Conservation (phyloP, 2,797 vertebrate genomes). For the Peromyscus nudipes region DNA sequence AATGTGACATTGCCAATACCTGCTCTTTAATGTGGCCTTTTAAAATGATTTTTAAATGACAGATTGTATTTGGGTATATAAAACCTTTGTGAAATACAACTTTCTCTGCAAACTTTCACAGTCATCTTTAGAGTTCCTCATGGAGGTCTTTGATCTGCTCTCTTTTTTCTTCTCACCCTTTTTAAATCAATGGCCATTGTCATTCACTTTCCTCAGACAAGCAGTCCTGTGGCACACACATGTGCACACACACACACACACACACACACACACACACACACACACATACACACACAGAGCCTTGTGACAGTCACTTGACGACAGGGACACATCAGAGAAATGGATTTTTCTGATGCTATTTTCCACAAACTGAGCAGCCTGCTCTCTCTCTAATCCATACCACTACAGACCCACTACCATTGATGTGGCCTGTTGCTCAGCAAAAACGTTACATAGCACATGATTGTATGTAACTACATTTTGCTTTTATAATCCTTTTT, state of each 20-base stretch:
- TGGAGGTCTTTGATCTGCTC: not conserved
- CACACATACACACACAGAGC: not conserved
- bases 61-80: not conserved
- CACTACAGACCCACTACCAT: not conserved
- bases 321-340: not conserved
- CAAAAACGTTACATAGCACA: not conserved
- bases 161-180: not conserved
- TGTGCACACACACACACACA: not conserved
- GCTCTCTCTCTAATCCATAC: not conserved
- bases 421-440: not conserved
- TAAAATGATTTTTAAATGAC: conserved; percentile 5
- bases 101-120: conserved; percentile 55
- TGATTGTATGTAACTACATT: not conserved
- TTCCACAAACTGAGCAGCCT: not conserved
- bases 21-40: not conserved
- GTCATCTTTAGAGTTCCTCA: conserved; percentile 10
- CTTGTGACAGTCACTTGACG: not conserved
- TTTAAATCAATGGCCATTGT: conserved; percentile 45
- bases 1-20: not conserved
- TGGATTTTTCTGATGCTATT: not conserved
- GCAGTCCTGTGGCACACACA: not conserved
- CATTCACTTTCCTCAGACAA: conserved; percentile 54
- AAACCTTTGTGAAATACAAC: conserved; percentile 44
- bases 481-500: conserved; percentile 5
- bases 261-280: not conserved